These are phyloP conservation scores for Harpalus rufipes DNA, from an alignment of 2,888 invertebrate genomes.

Conservation along the genomic window DNA sequence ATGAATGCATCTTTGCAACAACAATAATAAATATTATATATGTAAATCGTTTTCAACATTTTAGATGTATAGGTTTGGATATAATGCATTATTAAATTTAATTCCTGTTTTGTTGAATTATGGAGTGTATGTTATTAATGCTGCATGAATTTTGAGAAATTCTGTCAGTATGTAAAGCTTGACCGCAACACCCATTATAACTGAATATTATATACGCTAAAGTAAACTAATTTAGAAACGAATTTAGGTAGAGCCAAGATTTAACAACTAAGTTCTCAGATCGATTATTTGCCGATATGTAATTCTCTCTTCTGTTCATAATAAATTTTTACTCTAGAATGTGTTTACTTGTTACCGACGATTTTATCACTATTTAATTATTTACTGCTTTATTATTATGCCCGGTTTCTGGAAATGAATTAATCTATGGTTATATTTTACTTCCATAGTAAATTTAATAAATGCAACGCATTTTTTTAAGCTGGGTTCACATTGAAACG, in stretches of 20 bases:
- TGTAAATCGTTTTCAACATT: slow-evolving; percentile 63
- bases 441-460: no score
- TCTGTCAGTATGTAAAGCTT: slow-evolving; percentile 56
- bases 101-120: slow-evolving; percentile 58
- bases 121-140: slow-evolving; percentile 58
- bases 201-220: slow-evolving; percentile 58
- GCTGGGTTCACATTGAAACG: no score
- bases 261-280: slow-evolving; percentile 59
- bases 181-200: slow-evolving; percentile 57
- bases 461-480: no score
- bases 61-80: slow-evolving; percentile 63
- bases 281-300: slow-evolving; percentile 64
- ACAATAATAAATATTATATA: slow-evolving; percentile 57
- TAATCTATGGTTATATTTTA: no score
- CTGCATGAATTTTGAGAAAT: slow-evolving; percentile 42
- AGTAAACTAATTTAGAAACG: slow-evolving; percentile 59
- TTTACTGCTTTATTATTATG: slow-evolving; percentile 22
- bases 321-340: slow-evolving; percentile 74
- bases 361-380: slow-evolving; percentile 43
- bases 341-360: slow-evolving; percentile 72
- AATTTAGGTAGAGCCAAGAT: slow-evolving; percentile 61
- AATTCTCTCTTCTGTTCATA: slow-evolving; percentile 70
- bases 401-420: no score
- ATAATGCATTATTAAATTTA: slow-evolving; percentile 59
- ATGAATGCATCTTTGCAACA: slow-evolving; percentile 50